Base-by-base conservation (phyloP, 2,113 vertebrate genomes). In the Pardalotus punctatus region DNA sequence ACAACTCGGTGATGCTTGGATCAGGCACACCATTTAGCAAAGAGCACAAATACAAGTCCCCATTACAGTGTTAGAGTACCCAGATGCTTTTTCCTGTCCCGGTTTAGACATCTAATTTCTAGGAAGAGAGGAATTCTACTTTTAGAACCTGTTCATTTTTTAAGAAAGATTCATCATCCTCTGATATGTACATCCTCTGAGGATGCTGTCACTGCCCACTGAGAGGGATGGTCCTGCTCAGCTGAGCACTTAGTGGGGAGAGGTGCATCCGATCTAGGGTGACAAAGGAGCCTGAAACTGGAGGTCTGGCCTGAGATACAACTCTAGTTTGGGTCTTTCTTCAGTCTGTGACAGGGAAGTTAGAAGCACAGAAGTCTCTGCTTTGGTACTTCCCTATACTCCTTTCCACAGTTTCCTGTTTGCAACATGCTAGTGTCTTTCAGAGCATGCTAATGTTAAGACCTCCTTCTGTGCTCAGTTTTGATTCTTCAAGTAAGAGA, bases 1-100 rank as follows among this genome's bases (percentile, higher is more conserved):
- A 2, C 45, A 48, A 14, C 20, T 25, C 31, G 15, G 42, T 58
- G 78, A 40, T 3, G 3, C 24, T 5, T 2, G 0, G 28, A 48
- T n/a, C 45, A 10, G 14, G 27, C 36, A 42, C 35, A 28, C 16
- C 4, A 35, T 71, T 54, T 47, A 70, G 66, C 54, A 72, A 4
- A 4, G 23, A 50, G 31, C n/a, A 36, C 2, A 13, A 54, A 35
- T 14, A 7, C n/a, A 43, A 29, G 35, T 12, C 18, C 14, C 40
- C 4, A 8, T 76, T 23, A 72, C 16, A 38, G 29, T 47, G 42
- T 58, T 31, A 47, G 28, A 35, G 24, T 87, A 72, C 15, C 3
- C 18, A 83, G 33, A 35, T 65, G 43, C 12, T 40, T 7, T 43
- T 61, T 77, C 69, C 27, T 1, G 7, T 35, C n/a, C 40, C 65